These are phyloP conservation scores for Lates calcarifer DNA, from an alignment of 2,113 vertebrate species.

Conservation along the genomic window DNA sequence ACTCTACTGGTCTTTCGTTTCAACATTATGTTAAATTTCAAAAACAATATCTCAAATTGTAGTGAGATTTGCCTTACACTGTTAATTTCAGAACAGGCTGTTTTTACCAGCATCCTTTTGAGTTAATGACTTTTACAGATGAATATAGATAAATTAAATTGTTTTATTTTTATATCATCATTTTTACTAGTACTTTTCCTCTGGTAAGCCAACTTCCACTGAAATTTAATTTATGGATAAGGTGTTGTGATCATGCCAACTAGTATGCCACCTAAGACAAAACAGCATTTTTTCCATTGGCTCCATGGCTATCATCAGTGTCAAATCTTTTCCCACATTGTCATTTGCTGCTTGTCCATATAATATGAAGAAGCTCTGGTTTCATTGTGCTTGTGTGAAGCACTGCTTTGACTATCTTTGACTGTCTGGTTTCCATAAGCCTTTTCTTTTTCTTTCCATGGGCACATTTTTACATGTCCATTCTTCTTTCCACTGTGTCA, in stretches of 20 bases:
- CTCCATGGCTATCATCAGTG: too few species aligned
- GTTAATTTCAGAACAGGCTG: background rate
- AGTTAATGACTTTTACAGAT: background rate
- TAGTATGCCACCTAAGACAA: too few species aligned
- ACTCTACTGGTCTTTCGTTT: background rate
- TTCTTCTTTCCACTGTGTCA: slow-evolving; percentile 49
- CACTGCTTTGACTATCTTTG: slow-evolving; percentile 2
- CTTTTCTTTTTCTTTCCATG: slow-evolving; percentile 16
- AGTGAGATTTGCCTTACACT: background rate
- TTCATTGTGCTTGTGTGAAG: slow-evolving; percentile 19
- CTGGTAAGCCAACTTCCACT: too few species aligned
- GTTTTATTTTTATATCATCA: background rate
- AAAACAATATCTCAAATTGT: background rate
- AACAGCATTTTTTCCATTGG: too few species aligned
- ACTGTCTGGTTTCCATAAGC: slow-evolving; percentile 17
- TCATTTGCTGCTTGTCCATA: background rate
- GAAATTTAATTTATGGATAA: too few species aligned
- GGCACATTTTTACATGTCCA: slow-evolving; percentile 34
- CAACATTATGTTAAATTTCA: background rate
- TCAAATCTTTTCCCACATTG: slow-evolving; percentile 1
- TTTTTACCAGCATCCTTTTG: background rate
- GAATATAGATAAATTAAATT: background rate
- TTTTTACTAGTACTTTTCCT: too few species aligned
- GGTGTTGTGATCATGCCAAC: too few species aligned
- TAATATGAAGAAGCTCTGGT: background rate